A percentile compares a stretch with the other conserved stretches of the same genome.
phyloP scores from a whole-genome alignment of 2,888 invertebrate genomes.

The Brenthis daphne region DNA sequence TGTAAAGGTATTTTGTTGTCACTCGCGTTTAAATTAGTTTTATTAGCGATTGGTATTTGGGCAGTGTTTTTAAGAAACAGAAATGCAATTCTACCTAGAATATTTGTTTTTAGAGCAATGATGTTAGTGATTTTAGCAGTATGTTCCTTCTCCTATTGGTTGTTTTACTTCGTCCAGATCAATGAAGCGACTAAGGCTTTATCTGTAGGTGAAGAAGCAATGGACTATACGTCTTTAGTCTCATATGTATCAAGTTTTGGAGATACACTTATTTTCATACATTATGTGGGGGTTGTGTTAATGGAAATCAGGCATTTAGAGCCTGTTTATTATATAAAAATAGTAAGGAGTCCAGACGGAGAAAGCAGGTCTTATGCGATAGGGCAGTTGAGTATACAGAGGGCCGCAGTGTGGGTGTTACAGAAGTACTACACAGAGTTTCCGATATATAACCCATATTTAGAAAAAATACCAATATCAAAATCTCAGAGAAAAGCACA shows the following conservation, averaged over 20 bases:
- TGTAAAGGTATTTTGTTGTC: conserved; percentile 97
- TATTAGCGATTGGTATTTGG: conserved; percentile 95
- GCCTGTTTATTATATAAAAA: conserved; percentile 93
- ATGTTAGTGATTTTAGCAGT: conserved; percentile 94
- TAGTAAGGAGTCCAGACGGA: conserved; percentile 98
- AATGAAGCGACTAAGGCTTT: conserved; percentile 91
- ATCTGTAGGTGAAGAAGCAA: conserved; percentile 89
- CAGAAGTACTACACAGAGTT: conserved; percentile 98
- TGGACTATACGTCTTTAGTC: conserved; percentile 94
- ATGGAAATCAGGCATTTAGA: conserved; percentile 96
- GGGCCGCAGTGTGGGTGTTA: conserved; percentile 96
- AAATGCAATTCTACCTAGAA: conserved; percentile 93
- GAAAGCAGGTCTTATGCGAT: conserved; percentile 93
- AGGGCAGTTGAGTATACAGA: conserved; percentile 95
- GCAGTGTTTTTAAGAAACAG: conserved; percentile 94
- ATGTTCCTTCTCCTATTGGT: conserved; percentile 98
- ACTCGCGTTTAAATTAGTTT: conserved; percentile 93
- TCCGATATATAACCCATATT: conserved; percentile 97
- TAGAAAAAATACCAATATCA: conserved; percentile 94
- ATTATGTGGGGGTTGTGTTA: conserved; percentile 95
- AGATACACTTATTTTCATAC: conserved; percentile 96
- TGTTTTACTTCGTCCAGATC: conserved; percentile 97
- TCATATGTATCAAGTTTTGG: conserved; percentile 96
- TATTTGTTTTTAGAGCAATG: conserved; percentile 94
- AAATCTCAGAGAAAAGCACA: conserved; percentile 90